A percentile compares a stretch with the other conserved stretches of the same genome.
Evolutionary conservation across 2,797 vertebrate genomes (phyloP).

Genomic region (Macropodus opercularis): DNA sequence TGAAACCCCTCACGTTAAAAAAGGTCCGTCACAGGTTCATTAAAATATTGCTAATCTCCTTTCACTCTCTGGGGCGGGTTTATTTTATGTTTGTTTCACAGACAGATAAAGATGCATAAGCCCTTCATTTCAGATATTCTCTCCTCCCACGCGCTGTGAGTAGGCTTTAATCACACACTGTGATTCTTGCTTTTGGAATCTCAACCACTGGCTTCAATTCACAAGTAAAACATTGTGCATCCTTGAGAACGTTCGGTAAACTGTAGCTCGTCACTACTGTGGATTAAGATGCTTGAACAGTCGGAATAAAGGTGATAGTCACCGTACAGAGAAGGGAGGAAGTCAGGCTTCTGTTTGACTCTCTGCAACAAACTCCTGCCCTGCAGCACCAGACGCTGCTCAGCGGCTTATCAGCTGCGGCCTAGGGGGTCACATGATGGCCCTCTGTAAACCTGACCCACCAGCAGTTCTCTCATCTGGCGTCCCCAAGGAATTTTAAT

Average conservation of each 20-base stretch:
- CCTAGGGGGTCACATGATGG: slow-evolving; percentile 57
- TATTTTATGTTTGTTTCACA: slow-evolving; percentile 58
- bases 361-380: slow-evolving; percentile 44
- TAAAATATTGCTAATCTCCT: slow-evolving; percentile 54
- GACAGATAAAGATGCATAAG: slow-evolving; percentile 73
- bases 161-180: slow-evolving; percentile 67
- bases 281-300: slow-evolving; percentile 2
- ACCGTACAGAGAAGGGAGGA: slow-evolving; percentile 18
- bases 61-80: slow-evolving; percentile 35
- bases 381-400: slow-evolving; percentile 26
- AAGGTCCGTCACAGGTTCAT: slow-evolving; percentile 33
- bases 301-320: slow-evolving; percentile 20
- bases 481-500: slow-evolving; percentile 42
- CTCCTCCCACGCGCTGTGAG: slow-evolving; percentile 65
- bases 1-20: slow-evolving; percentile 25
- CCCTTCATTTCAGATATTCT: slow-evolving; percentile 71
- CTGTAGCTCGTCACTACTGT: slow-evolving; percentile 13
- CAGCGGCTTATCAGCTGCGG: slow-evolving; percentile 59
- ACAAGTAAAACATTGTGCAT: slow-evolving; percentile 29
- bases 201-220: slow-evolving; percentile 51
- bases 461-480: slow-evolving; percentile 45
- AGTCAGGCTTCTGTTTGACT: slow-evolving; percentile 31
- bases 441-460: slow-evolving; percentile 39
- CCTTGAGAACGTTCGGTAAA: slow-evolving; percentile 31
- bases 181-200: slow-evolving; percentile 58